Evolutionary conservation across 1,140 invertebrate species (phyloP), one percentile per base, ranked within the genome.

Genomic region (Drosophila pallidifrons): DNA sequence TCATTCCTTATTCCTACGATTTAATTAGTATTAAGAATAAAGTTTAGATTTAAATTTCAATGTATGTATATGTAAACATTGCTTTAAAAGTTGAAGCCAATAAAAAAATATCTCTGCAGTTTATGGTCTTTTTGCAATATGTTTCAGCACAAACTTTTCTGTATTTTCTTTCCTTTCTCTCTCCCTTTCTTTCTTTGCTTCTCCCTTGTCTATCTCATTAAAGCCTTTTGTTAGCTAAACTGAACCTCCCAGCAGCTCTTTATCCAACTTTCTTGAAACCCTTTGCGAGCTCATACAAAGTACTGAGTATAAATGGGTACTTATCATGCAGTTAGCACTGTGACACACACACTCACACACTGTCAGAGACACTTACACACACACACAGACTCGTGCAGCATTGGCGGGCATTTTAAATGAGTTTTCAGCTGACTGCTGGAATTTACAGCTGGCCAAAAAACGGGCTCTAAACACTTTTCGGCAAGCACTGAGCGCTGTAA

Each of bases 381-480:
- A 63, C 32, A 46, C 41, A 51, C 28, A 70, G 11, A 61, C 2
- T 43, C 49, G 28, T 55, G 43, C 11, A 20, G 41, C 20, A 41
- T 57, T 46, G 51, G 58, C 57, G 76, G 66, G 69, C 80, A 83
- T 82, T 80, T 72, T 72, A 83, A 88, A 87, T 88, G 73, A 88
- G 82, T 88, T 83, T 88, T 69, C 72, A 78, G 65, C 61, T 71
- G 49, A 52, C 73, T 64, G 43, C 67, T 54, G 69, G 63, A 81
- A 86, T 81, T 81, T 59, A 75, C 66, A 75, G 70, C 52, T 71
- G 74, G 58, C 58, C 70, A 61, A 51, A 79, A 67, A 54, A 76
- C 66, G 77, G 77, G 76, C 52, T 79, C 81, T 79, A 68, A 88
- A 79, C 82, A 86, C 83, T 88, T 83, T 80, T 58, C 35, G 63